phyloP scores from a whole-genome alignment of 2,113 vertebrate genomes.

The Jaculus jaculus region DNA sequence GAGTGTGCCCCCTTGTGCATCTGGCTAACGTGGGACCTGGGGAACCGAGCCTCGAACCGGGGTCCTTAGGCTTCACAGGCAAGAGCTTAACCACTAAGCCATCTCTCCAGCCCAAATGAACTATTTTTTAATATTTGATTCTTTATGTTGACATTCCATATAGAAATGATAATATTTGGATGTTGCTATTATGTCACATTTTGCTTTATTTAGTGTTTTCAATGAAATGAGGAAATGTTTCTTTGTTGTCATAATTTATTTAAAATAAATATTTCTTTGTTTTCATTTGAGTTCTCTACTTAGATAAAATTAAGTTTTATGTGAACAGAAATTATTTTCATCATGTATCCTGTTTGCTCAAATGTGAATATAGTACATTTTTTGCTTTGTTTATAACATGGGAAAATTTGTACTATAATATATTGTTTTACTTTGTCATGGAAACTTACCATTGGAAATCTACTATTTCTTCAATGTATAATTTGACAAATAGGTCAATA shows the following conservation, averaged over 20 bases:
- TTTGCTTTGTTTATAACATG: not conserved
- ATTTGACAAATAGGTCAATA: not conserved
- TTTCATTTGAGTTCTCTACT: not conserved
- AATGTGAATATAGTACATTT: not conserved
- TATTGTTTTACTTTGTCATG: conserved; percentile 13
- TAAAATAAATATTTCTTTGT: not conserved
- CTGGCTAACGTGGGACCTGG: no score
- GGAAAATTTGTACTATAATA: not conserved
- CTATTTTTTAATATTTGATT: not conserved
- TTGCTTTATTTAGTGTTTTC: not conserved
- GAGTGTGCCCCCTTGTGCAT: no score
- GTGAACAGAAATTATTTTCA: not conserved
- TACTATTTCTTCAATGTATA: not conserved
- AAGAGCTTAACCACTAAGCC: no score
- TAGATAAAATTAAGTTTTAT: not conserved
- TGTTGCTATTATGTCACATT: not conserved
- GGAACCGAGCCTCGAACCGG: no score
- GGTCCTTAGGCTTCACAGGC: no score
- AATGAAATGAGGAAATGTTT: not conserved
- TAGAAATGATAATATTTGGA: not conserved
- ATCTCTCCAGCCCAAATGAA: no score
- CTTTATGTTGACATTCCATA: not conserved
- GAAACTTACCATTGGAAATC: not conserved
- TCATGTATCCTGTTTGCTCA: not conserved
- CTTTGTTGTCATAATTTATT: not conserved